Evolutionary conservation across 2,797 vertebrate species (phyloP).

Genomic region (Chrosomus eos): DNA sequence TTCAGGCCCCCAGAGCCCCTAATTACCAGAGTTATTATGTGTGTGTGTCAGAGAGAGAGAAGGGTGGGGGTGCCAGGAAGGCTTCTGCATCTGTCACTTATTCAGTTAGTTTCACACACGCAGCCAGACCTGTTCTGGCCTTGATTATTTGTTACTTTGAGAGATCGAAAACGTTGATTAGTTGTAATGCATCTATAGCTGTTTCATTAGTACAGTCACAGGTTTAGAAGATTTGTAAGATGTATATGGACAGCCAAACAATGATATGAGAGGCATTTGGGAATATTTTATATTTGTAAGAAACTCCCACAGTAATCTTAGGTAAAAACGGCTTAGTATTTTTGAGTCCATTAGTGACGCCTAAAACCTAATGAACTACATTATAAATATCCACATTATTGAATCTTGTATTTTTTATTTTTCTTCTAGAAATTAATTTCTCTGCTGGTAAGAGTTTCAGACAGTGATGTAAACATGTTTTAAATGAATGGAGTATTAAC

Average conservation of each 20-base stretch:
- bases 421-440: slow-evolving; percentile 72
- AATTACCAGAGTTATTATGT: slow-evolving; percentile 83
- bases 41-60: slow-evolving; percentile 36
- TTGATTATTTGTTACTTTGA: background rate
- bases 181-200: slow-evolving; percentile 24
- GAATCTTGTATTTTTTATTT: slow-evolving; percentile 72
- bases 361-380: background rate
- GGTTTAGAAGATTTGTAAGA: background rate
- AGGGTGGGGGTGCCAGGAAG: slow-evolving; percentile 41
- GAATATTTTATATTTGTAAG: background rate
- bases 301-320: background rate
- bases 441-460: slow-evolving; percentile 77
- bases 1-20: slow-evolving; percentile 82
- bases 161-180: background rate
- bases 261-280: slow-evolving; percentile 40
- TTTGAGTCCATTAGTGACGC: background rate
- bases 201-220: slow-evolving; percentile 14
- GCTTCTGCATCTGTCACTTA: slow-evolving; percentile 62
- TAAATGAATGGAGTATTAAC: slow-evolving; percentile 76
- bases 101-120: slow-evolving; percentile 64
- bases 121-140: slow-evolving; percentile 48
- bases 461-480: slow-evolving; percentile 77
- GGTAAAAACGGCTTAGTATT: background rate
- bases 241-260: slow-evolving; percentile 52
- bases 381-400: slow-evolving; percentile 72